phyloP scores from a whole-genome alignment of 2,797 vertebrate species.

The Periparus ater region DNA sequence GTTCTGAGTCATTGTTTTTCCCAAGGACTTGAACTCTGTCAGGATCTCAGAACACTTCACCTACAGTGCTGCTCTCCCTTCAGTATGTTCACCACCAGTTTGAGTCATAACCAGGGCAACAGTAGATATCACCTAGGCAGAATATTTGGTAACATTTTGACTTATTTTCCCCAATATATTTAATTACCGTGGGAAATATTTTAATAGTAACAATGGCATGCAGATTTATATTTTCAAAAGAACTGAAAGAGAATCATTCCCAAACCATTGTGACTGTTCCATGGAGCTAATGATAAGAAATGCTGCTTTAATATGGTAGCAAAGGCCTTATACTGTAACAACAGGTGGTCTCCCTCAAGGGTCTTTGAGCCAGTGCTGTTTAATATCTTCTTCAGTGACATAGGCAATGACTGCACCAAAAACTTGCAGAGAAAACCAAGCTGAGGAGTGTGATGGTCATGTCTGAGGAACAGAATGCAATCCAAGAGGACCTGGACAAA shows the following conservation, averaged over 20 bases:
- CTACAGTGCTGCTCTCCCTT: neutral
- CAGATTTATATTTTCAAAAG: neutral
- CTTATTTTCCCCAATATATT: neutral
- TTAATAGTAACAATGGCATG: neutral
- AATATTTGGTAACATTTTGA: neutral
- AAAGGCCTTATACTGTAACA: neutral
- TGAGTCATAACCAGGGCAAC: neutral
- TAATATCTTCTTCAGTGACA: neutral
- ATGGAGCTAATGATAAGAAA: neutral
- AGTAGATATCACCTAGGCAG: neutral
- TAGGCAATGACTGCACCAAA: neutral
- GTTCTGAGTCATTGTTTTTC: neutral
- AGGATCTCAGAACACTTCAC: neutral
- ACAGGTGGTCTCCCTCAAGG: neutral
- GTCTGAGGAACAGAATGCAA: neutral
- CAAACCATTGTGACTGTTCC: neutral
- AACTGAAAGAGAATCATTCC: neutral
- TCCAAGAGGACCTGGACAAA: neutral
- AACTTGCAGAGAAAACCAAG: neutral
- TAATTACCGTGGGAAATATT: neutral
- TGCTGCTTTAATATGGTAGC: neutral
- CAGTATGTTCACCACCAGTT: neutral
- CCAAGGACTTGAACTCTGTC: neutral
- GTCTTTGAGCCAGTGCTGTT: neutral
- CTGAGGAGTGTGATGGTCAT: neutral